phyloP scores from a whole-genome alignment of 1,140 invertebrate species.

The Maconellicoccus hirsutus region DNA sequence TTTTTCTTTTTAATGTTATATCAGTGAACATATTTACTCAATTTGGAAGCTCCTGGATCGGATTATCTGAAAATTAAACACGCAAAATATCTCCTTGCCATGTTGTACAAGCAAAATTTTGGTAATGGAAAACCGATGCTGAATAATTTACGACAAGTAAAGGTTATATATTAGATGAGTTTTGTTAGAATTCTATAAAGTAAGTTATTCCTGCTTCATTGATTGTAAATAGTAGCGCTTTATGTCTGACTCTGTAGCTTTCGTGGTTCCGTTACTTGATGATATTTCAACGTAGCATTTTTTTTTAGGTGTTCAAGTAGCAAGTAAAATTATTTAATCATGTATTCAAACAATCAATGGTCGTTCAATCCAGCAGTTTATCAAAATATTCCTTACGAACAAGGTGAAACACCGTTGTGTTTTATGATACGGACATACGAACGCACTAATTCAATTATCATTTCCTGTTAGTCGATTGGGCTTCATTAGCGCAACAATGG shows the following conservation, averaged over 20 bases:
- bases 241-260: no score
- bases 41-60: no score
- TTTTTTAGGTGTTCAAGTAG: neutral
- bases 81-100: neutral
- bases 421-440: constrained; percentile 24
- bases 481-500: constrained; percentile 90
- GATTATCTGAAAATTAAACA: no score
- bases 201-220: neutral
- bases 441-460: constrained; percentile 23
- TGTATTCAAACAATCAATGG: constrained; percentile 40
- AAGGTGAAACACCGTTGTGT: constrained; percentile 35
- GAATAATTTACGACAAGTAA: neutral
- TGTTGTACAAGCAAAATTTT: neutral
- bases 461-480: constrained; percentile 72
- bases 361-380: constrained; percentile 57
- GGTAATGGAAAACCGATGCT: neutral
- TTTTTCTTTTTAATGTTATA: no score
- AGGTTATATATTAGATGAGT: neutral
- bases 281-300: neutral
- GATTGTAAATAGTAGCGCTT: neutral
- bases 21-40: no score
- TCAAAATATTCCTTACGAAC: constrained; percentile 43
- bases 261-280: neutral
- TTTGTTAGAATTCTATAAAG: neutral
- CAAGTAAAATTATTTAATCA: neutral